Conservation (phyloP, 2,888 invertebrate genomes). For the Nephrotoma appendiculata region DNA sequence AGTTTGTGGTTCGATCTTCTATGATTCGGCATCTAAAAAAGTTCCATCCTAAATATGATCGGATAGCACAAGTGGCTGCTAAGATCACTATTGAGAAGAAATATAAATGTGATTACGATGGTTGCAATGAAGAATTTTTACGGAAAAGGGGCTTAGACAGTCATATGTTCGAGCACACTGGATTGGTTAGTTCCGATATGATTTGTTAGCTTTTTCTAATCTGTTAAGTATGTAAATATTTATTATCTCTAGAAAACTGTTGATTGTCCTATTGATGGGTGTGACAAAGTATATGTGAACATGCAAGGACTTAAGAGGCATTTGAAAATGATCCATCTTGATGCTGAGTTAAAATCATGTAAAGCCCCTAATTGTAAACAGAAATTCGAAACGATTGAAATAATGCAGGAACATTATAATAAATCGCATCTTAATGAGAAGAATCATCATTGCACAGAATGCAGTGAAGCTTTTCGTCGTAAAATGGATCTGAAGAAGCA, state of each 20-base stretch:
- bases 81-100: conserved; percentile 13
- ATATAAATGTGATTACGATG: conserved; percentile 33
- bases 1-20: neutral
- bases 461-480: conserved; percentile 38
- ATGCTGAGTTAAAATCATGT: conserved; percentile 19
- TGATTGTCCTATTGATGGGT: conserved; percentile 40
- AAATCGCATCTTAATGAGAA: conserved; percentile 30
- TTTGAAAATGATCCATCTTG: conserved; percentile 33
- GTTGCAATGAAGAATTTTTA: conserved; percentile 36
- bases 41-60: neutral
- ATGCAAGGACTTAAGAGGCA: conserved; percentile 47
- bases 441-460: conserved; percentile 36
- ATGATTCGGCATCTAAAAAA: neutral
- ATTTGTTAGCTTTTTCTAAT: neutral
- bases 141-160: conserved; percentile 39
- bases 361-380: conserved; percentile 31
- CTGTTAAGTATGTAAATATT: neutral
- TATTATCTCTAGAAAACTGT: conserved; percentile 36
- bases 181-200: conserved; percentile 34
- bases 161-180: conserved; percentile 40
- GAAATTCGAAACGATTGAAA: conserved; percentile 36
- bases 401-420: conserved; percentile 42
- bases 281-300: conserved; percentile 44
- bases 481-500: conserved; percentile 42
- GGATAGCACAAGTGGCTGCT: neutral